Conservation (phyloP, 2,113 vertebrate genomes). For the Rhinichthys klamathensis region DNA sequence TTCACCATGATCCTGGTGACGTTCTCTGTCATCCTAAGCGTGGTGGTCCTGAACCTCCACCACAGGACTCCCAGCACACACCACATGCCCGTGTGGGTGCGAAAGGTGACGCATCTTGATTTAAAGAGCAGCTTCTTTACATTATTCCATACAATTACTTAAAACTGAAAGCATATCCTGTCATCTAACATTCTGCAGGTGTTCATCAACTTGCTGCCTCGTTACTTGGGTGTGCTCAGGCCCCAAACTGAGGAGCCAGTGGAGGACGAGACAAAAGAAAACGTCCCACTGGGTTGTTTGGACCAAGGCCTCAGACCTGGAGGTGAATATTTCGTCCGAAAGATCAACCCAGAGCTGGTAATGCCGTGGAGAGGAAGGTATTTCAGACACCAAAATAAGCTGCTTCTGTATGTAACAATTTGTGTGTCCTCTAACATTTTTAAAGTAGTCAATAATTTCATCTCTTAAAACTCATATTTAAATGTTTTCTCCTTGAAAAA, state of each 20-base stretch:
- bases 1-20: constrained; percentile 83
- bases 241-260: constrained; percentile 76
- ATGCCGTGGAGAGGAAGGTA: constrained; percentile 80
- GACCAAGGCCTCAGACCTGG: constrained; percentile 67
- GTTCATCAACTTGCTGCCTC: constrained; percentile 85
- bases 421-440: neutral
- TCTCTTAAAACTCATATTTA: no score
- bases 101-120: constrained; percentile 69
- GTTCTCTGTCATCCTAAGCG: constrained; percentile 83
- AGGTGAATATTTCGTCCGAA: constrained; percentile 87
- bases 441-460: no score
- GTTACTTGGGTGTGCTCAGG: constrained; percentile 82
- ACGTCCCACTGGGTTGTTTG: constrained; percentile 56
- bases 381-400: neutral
- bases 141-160: neutral
- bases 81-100: constrained; percentile 80
- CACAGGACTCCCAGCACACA: constrained; percentile 81
- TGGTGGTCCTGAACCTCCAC: constrained; percentile 82
- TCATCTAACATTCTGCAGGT: constrained; percentile 68
- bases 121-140: neutral
- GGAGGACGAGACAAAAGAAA: constrained; percentile 62
- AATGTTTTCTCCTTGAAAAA: no score
- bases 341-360: constrained; percentile 83
- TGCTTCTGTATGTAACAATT: neutral
- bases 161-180: neutral